These are phyloP conservation scores for Limenitis camilla DNA, from an alignment of 2,888 invertebrate genomes.

Conservation along the genomic window DNA sequence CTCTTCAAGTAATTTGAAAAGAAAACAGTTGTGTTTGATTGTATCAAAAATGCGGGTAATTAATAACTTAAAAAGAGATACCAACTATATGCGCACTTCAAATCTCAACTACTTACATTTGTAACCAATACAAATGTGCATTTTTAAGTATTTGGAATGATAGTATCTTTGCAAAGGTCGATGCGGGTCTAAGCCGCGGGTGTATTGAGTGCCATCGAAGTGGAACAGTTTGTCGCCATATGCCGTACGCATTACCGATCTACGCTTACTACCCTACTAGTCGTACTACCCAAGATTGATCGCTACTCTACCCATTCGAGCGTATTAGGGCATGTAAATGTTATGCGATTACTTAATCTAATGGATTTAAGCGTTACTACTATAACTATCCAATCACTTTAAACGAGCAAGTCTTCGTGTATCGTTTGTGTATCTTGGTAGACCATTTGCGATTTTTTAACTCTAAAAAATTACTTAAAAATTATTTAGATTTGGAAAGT, in stretches of 20 bases:
- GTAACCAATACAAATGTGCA: slow-evolving; percentile 27
- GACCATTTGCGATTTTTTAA: too few species aligned
- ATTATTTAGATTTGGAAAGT: too few species aligned
- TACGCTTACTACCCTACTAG: slow-evolving; percentile 40
- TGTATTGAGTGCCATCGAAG: slow-evolving; percentile 47
- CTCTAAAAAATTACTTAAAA: too few species aligned
- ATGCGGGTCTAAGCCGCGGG: slow-evolving; percentile 49
- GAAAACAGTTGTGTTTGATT: too few species aligned
- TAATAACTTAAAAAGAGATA: slow-evolving; percentile 1
- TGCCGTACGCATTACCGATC: slow-evolving; percentile 62
- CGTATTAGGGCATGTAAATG: slow-evolving; percentile 72
- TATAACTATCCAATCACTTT: slow-evolving; percentile 2
- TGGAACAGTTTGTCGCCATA: slow-evolving; percentile 65
- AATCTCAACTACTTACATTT: slow-evolving; percentile 35
- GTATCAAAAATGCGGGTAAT: slow-evolving; percentile 45
- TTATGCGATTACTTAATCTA: slow-evolving; percentile 67
- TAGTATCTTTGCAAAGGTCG: slow-evolving; percentile 55
- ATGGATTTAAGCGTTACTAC: slow-evolving; percentile 51
- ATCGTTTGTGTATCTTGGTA: too few species aligned
- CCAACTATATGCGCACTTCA: background rate
- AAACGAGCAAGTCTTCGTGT: background rate
- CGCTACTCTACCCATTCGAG: slow-evolving; percentile 60
- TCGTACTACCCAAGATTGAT: slow-evolving; percentile 54
- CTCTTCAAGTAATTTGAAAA: too few species aligned
- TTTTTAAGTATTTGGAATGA: slow-evolving; percentile 37